Evolutionary conservation across 1,140 invertebrate species (phyloP).

Genomic region (Bradysia coprophila): DNA sequence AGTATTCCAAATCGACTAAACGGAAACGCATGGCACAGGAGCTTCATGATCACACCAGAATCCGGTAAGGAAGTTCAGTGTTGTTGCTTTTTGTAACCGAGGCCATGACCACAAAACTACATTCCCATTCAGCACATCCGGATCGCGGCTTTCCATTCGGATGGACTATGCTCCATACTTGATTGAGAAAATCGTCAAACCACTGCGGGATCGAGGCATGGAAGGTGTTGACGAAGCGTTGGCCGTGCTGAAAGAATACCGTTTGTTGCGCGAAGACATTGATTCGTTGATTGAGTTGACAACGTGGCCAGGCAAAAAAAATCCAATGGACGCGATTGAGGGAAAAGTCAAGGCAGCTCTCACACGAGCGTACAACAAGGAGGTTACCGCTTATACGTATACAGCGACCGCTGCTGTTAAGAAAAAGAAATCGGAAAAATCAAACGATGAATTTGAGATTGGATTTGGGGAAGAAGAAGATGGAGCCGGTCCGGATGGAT

Average conservation of each 20-base stretch:
- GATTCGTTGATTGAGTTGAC: slow-evolving; percentile 72
- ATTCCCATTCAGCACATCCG: slow-evolving; percentile 40
- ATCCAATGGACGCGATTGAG: slow-evolving; percentile 56
- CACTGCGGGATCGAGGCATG: slow-evolving; percentile 43
- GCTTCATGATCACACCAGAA: slow-evolving; percentile 59
- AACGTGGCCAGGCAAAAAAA: slow-evolving; percentile 59
- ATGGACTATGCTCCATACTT: slow-evolving; percentile 68
- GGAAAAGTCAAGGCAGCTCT: slow-evolving; percentile 84
- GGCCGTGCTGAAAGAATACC: slow-evolving; percentile 62
- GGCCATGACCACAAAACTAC: too few species aligned
- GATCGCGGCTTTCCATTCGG: slow-evolving; percentile 53
- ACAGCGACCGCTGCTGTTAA: slow-evolving; percentile 33
- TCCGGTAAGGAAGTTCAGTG: slow-evolving; percentile 34
- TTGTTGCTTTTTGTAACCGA: too few species aligned
- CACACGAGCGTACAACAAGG: slow-evolving; percentile 83
- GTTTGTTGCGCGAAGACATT: slow-evolving; percentile 76
- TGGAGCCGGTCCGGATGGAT: slow-evolving; percentile 15
- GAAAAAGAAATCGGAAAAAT: slow-evolving; percentile 30
- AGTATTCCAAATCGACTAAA: slow-evolving; percentile 74
- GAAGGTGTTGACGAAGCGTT: slow-evolving; percentile 59
- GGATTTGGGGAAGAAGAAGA: slow-evolving; percentile 27
- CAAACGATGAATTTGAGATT: slow-evolving; percentile 21
- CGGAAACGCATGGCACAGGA: slow-evolving; percentile 66
- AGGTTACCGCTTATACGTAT: slow-evolving; percentile 49
- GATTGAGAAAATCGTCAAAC: slow-evolving; percentile 47